These are phyloP conservation scores for Drosophila nikananu DNA, from an alignment of 1,140 invertebrate genomes.

Conservation along the genomic window DNA sequence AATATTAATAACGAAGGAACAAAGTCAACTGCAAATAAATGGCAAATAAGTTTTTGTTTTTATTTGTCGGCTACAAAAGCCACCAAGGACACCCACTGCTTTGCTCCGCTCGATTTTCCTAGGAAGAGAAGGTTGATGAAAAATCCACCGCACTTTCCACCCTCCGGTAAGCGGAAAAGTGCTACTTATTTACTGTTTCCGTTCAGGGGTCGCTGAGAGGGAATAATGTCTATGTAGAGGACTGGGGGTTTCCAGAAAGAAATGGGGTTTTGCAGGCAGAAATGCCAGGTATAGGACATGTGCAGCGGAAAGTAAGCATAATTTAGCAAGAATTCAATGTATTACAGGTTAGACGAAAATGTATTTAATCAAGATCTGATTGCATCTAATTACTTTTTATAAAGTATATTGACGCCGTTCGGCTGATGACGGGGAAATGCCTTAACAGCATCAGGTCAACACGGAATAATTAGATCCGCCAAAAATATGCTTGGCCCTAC, in stretches of 20 bases:
- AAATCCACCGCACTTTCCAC: slow-evolving; percentile 18
- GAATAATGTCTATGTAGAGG: slow-evolving; percentile 15
- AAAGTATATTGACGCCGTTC: no score
- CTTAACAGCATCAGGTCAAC: no score
- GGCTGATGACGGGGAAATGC: no score
- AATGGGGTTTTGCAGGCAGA: slow-evolving; percentile 10
- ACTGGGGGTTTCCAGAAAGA: slow-evolving; percentile 6
- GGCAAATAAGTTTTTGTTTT: slow-evolving; percentile 77
- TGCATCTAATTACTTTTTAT: background rate
- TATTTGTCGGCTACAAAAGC: slow-evolving; percentile 56
- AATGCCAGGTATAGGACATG: slow-evolving; percentile 12
- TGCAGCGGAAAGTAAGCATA: slow-evolving; percentile 11
- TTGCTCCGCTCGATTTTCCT: slow-evolving; percentile 4
- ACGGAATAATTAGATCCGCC: no score
- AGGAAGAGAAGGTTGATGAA: slow-evolving; percentile 21
- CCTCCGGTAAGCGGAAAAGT: slow-evolving; percentile 63
- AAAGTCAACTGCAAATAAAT: slow-evolving; percentile 78
- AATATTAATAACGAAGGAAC: slow-evolving; percentile 73
- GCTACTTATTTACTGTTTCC: slow-evolving; percentile 78
- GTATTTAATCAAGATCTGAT: background rate
- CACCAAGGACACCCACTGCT: slow-evolving; percentile 55
- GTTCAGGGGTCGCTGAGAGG: background rate
- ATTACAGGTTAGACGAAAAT: background rate
- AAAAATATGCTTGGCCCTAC: no score
- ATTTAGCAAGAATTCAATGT: background rate